Evolutionary conservation across 2,888 invertebrate species (phyloP).

Genomic region (Magallana nippona): DNA sequence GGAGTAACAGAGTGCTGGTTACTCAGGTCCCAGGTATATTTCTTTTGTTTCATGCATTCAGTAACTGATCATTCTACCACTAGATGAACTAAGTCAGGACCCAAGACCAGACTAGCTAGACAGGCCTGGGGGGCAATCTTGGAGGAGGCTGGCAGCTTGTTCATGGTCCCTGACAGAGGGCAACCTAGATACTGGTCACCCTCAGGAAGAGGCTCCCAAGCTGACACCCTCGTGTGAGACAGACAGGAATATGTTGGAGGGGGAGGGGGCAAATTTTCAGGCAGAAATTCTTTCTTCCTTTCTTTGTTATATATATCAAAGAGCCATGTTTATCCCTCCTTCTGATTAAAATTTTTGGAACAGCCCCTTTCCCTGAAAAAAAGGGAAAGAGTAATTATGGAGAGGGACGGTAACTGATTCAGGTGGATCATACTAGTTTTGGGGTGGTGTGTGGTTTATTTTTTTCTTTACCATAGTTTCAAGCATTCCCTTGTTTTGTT

Average conservation of each 20-base stretch:
- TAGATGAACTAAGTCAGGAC: slow-evolving; percentile 33
- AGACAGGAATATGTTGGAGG: slow-evolving; percentile 13
- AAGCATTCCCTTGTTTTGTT: slow-evolving; percentile 17
- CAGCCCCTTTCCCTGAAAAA: slow-evolving; percentile 61
- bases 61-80: slow-evolving; percentile 50
- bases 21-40: slow-evolving; percentile 42
- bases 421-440: slow-evolving; percentile 30
- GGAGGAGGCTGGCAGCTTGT: slow-evolving; percentile 18
- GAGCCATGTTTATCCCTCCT: slow-evolving; percentile 70
- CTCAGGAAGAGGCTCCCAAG: slow-evolving; percentile 4
- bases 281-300: background rate
- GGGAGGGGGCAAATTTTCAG: background rate
- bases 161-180: background rate
- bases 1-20: slow-evolving; percentile 30
- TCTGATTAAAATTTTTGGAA: slow-evolving; percentile 63
- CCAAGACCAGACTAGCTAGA: slow-evolving; percentile 30
- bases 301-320: slow-evolving; percentile 30
- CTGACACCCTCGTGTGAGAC: slow-evolving; percentile 13
- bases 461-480: slow-evolving; percentile 22
- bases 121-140: slow-evolving; percentile 34
- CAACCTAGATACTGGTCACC: background rate
- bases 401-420: slow-evolving; percentile 49
- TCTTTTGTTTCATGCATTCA: slow-evolving; percentile 44
- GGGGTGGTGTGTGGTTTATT: too few relatives aligned
- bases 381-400: slow-evolving; percentile 49